Evolutionary conservation across 2,797 vertebrate genomes (phyloP), one percentile per base, ranked within the genome.

Genomic region (Pyrocephalus nanus): DNA sequence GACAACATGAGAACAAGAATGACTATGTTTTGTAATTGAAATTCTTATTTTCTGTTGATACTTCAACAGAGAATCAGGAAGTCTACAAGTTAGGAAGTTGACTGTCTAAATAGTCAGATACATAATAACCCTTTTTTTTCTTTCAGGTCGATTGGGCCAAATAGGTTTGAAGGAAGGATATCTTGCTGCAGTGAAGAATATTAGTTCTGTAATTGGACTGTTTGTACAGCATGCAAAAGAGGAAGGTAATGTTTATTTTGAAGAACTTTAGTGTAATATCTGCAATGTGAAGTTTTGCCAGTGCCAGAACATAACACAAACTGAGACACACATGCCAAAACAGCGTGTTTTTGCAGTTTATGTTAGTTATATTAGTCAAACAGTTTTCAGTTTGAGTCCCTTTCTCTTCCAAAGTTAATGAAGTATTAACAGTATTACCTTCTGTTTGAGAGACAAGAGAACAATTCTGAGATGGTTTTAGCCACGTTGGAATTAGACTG

Each of bases 121-220:
- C 1, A 2, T 32, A 58, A 29, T 77, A 76, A 53, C 36, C 27
- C 42, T 75, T 75, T 22, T n/a, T n/a, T 86, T 88, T 89, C 67
- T 85, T 95, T 82, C 61, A 99, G 99, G 99, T 83, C 97, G 97
- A 58, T 95, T 99, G 26, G 97, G 99, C 87, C 99, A 99, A 47
- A 96, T 99, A 94, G 99, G 99, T 81, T 96, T 99, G 86, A 99
- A 98, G 95, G 98, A 99, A 96, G 98, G 97, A 19, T 98, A 93
- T 86, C 91, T 97, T 80, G 96, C 97, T 30, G 98, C 98, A 14
- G 98, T 99, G 92, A 97, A 97, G 91, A 99, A 98, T 21, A 98
- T 99, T 12, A 98, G 98, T 64, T 97, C 96, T 27, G 98, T 99
- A 75, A 99, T 99, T 79, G 98, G 98, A 79, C 95, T 97, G 15